Base-by-base conservation (phyloP, 2,113 vertebrate genomes). In the Mystacornis crossleyi region DNA sequence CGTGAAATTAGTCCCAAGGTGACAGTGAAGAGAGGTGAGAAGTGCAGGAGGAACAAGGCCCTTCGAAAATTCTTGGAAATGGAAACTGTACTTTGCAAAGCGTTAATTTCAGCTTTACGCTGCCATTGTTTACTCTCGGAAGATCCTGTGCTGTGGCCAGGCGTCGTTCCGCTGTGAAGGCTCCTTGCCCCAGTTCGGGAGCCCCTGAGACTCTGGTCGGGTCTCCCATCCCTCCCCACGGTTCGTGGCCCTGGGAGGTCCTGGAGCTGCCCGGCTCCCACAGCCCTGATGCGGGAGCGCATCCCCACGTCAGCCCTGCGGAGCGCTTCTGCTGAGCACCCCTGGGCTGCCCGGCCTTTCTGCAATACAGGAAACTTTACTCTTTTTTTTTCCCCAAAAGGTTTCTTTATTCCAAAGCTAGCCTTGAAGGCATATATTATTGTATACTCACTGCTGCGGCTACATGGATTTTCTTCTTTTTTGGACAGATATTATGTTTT, bases 41-140 rank as follows among this genome's bases (percentile, higher is more conserved):
- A 90, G 72, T 69, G 8, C 53, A 75, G 69, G 47, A 93, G 60
- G 84, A 90, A 55, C 31, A 33, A 80, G 61, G 57, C 82, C 40
- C 79, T 93, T 86, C 64, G 31, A 53, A 57, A 85, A 31, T 3
- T 81, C n/a, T 95, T 82, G 31, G 79, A 95, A 97, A 90, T 89
- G 62, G 66, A 89, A 95, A 89, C 75, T 54, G n/a, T 14, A 15
- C 42, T 95, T 92, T 55, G 83, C 64, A 14, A 96, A 94, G 43
- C 58, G 40, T 60, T 95, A 57, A 65, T 95, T 75, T 67, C 18
- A 34, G 45, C 61, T 47, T 67, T 84, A 36, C 2, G 8, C 74
- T 73, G 38, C 6, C 2, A 0, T 4, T 85, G 90, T 90, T 93
- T 45, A 34, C 90, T 89, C 66, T 69, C 40, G 51, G 91, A n/a